Base-by-base conservation (phyloP, 2,888 invertebrate species). In the Dryobota labecula region DNA sequence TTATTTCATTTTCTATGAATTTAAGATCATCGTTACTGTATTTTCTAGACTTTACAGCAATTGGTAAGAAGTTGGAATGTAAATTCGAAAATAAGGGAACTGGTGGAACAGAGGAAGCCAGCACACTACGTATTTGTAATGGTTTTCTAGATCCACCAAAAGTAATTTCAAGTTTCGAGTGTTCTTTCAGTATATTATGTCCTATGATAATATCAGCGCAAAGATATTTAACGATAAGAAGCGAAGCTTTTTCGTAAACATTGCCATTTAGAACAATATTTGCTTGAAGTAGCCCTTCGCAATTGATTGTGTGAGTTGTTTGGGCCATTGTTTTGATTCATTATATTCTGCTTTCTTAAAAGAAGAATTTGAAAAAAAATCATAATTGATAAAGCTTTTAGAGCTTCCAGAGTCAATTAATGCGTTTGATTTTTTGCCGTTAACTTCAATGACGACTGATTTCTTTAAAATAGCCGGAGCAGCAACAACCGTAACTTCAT, bases 211-310 rank as follows among this genome's bases (percentile, higher is more conserved):
- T 33, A 33, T n/a, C 20, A 56, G 33, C 11, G 33, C 33, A 54
- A 33, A 54, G 38, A 18, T 36, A 56, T 56, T 56, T 33, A 33
- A 56, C 33, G 11, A 36, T 56, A n/a, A 56, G 33, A 33, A 36
- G n/a, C 5, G 56, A 56, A 57, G n/a, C 56, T 57, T 57, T 56
- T 57, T 57, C 56, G 36, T 33, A 57, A 57, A 36, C 36, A 36
- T 57, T 57, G 24, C 24, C 36, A 8, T 57, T 57, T 15, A 36
- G 8, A 24, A 57, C 15, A 36, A 57, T 38, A 3, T 57, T 57
- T 57, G 8, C 57, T 57, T 57, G 36, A 57, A 57, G 15, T 33
- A 57, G 24, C 24, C 57, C 57, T 38, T 57, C 36, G 3, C 56
- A 56, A 56, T 56, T 56, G 36, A 36, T 56, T 56, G 56, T 56